Evolutionary conservation across 2,113 vertebrate species (phyloP).

Genomic region (Bagarius yarrelli): DNA sequence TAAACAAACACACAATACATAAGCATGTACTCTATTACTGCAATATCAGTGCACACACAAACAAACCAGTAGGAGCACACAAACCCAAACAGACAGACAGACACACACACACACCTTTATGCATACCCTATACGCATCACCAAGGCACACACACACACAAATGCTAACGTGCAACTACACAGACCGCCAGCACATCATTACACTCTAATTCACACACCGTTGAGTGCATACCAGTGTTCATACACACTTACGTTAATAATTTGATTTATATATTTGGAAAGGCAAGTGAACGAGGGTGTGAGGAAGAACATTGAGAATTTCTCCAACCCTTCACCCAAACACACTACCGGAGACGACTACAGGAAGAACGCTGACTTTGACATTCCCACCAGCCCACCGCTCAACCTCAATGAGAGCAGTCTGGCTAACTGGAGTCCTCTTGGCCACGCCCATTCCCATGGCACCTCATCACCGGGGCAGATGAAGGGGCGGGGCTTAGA

Average conservation of each 20-base stretch:
- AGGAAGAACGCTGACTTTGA: constrained; percentile 84
- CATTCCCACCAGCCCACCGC: constrained; percentile 80
- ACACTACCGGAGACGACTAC: constrained; percentile 75
- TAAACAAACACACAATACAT: not conserved
- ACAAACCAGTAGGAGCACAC: too few relatives aligned
- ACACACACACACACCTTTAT: not conserved
- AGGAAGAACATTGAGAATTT: constrained; percentile 83
- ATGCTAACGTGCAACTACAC: too few relatives aligned
- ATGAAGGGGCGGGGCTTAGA: constrained; percentile 80
- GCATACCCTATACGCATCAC: not conserved
- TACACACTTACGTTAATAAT: not conserved
- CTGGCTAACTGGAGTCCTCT: constrained; percentile 74
- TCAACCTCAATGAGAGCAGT: constrained; percentile 81
- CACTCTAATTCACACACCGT: not conserved
- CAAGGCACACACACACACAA: not conserved
- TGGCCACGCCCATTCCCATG: constrained; percentile 59
- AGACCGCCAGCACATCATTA: too few relatives aligned
- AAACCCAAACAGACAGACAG: not conserved
- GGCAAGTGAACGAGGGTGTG: constrained; percentile 86
- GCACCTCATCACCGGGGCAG: constrained; percentile 55
- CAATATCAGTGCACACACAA: not conserved
- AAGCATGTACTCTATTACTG: not conserved
- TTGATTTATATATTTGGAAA: constrained; percentile 52
- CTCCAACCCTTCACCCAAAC: constrained; percentile 83
- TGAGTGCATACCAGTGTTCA: not conserved